A percentile compares a stretch with the other conserved stretches of the same genome.
These are phyloP conservation scores for Sarcophilus harrisii DNA, from an alignment of 2,797 vertebrate species.

Conservation along the genomic window DNA sequence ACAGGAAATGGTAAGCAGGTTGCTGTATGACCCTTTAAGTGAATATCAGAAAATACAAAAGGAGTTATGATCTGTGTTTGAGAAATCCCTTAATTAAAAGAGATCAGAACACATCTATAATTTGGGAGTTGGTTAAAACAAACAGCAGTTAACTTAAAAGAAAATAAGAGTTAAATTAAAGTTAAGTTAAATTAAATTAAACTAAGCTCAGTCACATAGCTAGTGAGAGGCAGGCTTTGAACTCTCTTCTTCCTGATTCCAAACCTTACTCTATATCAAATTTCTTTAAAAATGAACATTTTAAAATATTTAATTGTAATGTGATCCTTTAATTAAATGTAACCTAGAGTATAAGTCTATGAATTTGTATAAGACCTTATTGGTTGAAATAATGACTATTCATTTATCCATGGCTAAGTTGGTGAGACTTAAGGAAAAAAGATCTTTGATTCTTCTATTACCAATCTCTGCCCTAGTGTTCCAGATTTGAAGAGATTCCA, in stretches of 20 bases:
- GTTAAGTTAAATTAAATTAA: not conserved
- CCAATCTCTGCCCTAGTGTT: not conserved
- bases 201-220: not conserved
- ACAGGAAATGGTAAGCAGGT: slow-evolving; percentile 4
- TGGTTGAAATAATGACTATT: not conserved
- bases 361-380: not conserved
- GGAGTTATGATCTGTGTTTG: not conserved
- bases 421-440: not conserved
- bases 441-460: not conserved
- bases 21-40: not conserved
- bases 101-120: not conserved
- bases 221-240: not conserved
- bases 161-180: not conserved
- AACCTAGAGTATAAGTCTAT: not conserved
- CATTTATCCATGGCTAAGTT: not conserved
- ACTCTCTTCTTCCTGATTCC: not conserved
- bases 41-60: not conserved
- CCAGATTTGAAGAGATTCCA: not conserved
- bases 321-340: not conserved
- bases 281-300: not conserved
- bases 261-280: not conserved
- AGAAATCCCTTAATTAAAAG: not conserved
- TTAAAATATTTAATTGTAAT: not conserved
- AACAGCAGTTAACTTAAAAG: not conserved
- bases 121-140: not conserved